Conservation (phyloP, 2,113 vertebrate species). For the Dicerorhinus sumatrensis region DNA sequence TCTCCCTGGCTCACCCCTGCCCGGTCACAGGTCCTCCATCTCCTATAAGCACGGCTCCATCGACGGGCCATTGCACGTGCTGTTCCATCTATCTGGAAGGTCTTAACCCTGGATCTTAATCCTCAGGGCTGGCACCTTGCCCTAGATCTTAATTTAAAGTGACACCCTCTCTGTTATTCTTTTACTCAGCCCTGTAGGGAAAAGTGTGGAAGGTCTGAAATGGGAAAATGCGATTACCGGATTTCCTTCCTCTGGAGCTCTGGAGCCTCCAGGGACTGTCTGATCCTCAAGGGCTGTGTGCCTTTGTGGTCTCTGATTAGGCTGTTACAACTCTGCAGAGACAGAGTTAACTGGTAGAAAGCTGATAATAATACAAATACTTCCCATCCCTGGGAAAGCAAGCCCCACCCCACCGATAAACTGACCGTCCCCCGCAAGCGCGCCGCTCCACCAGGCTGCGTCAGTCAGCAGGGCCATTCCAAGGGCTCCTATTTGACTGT, state of each 20-base stretch:
- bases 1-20: neutral
- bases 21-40: neutral
- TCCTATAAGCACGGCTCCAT: neutral
- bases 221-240: neutral
- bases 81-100: neutral
- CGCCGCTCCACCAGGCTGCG: no score
- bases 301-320: neutral
- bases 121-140: neutral
- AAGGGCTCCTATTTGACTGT: no score
- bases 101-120: neutral
- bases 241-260: neutral
- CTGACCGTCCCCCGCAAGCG: no score
- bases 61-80: fast-evolving
- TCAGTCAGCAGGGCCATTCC: no score
- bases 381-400: neutral
- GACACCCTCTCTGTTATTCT: neutral
- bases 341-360: neutral
- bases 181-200: neutral
- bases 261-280: neutral
- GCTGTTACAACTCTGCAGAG: neutral
- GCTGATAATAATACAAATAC: neutral
- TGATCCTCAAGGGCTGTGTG: fast-evolving
- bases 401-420: neutral
- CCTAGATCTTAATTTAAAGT: neutral
- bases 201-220: neutral